These are phyloP conservation scores for Xanthostigma xanthostigma DNA, from an alignment of 2,888 invertebrate species.

Conservation along the genomic window DNA sequence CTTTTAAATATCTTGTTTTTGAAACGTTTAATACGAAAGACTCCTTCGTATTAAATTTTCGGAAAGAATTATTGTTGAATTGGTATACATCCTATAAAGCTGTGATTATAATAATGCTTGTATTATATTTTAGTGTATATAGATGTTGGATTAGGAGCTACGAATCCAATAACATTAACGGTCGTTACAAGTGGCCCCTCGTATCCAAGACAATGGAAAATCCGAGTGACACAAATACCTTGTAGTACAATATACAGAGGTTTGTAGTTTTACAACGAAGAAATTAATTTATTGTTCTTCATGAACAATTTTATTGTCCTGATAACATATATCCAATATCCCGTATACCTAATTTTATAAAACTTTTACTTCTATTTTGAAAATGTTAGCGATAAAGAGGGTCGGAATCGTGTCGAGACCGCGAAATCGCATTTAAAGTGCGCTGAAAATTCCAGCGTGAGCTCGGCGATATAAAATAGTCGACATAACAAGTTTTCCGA, in stretches of 20 bases:
- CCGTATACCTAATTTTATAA: neutral
- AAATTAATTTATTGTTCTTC: neutral
- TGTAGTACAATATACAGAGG: slow-evolving; percentile 59
- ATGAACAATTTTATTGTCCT: neutral
- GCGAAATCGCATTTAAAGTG: too few species aligned
- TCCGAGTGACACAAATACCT: slow-evolving; percentile 64
- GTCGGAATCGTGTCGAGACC: too few species aligned
- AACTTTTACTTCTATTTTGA: neutral
- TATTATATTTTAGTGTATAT: slow-evolving; percentile 53
- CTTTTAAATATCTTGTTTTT: neutral
- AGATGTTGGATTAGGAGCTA: slow-evolving; percentile 59
- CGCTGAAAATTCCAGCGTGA: too few species aligned
- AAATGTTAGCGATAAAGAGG: neutral
- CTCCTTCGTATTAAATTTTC: too few species aligned
- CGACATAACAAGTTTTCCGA: too few species aligned
- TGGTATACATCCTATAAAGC: neutral
- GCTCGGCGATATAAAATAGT: too few species aligned
- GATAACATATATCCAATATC: neutral
- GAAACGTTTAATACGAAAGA: neutral
- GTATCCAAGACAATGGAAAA: slow-evolving; percentile 64
- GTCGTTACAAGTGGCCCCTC: slow-evolving; percentile 64
- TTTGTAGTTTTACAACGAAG: slow-evolving; percentile 19
- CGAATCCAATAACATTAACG: slow-evolving; percentile 66
- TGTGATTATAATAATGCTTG: neutral
- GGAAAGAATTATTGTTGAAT: neutral